phyloP scores from a whole-genome alignment of 2,113 vertebrate genomes.

The Pterophyllum scalare region DNA sequence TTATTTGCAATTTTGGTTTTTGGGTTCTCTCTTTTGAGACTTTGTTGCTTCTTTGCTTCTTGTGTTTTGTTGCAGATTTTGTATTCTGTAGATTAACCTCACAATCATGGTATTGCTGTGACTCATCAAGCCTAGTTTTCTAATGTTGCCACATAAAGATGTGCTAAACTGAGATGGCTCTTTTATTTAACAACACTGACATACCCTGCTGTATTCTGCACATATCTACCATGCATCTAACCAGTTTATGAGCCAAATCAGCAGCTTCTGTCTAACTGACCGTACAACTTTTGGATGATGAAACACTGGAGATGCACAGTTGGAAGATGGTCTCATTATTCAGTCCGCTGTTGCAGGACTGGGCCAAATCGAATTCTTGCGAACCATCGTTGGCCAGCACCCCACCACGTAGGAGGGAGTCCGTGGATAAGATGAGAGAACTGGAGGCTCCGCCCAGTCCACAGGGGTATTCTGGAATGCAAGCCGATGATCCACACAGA shows the following conservation, averaged over 20 bases:
- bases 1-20: conserved; percentile 76
- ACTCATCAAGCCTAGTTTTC: conserved; percentile 54
- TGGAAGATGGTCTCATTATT: conserved; percentile 47
- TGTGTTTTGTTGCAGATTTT: conserved; percentile 34
- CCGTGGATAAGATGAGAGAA: conserved; percentile 87
- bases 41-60: conserved; percentile 64
- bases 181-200: conserved; percentile 27
- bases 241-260: conserved; percentile 52
- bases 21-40: conserved; percentile 39
- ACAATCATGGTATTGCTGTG: conserved; percentile 41
- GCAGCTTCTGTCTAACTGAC: conserved; percentile 27
- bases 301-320: not conserved
- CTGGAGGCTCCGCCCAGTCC: conserved; percentile 80
- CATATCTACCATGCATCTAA: conserved; percentile 35
- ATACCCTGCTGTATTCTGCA: not conserved
- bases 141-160: conserved; percentile 46
- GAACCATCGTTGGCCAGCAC: conserved; percentile 84
- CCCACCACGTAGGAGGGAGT: conserved; percentile 89
- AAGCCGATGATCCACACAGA: conserved; percentile 83
- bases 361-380: conserved; percentile 89
- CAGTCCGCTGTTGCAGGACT: conserved; percentile 84
- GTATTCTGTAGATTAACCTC: conserved; percentile 33
- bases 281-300: conserved; percentile 22
- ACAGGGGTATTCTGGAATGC: conserved; percentile 68
- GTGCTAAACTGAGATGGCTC: conserved; percentile 44